These are phyloP conservation scores for Drosophila santomea DNA, from an alignment of 1,140 invertebrate genomes.

Conservation along the genomic window DNA sequence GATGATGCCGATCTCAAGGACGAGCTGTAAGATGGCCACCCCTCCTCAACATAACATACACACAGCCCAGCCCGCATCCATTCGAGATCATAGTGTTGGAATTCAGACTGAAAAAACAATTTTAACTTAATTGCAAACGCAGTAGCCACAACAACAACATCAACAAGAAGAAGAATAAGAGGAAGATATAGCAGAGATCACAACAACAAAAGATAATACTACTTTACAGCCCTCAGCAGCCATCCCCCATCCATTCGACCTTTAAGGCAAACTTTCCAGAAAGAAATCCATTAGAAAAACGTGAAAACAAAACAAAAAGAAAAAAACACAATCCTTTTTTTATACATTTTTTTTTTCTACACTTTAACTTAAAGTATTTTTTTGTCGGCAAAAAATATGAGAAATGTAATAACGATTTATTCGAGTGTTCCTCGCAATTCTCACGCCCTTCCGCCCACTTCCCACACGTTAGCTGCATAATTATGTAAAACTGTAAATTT, in stretches of 20 bases:
- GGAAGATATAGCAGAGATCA: conserved; percentile 22
- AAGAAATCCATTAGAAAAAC: too few species aligned
- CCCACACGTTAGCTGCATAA: conserved; percentile 25
- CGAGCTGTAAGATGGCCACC: conserved; percentile 89
- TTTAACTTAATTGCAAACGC: conserved; percentile 43
- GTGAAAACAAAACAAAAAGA: conserved; percentile 1
- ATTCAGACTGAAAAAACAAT: conserved; percentile 77
- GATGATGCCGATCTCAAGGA: conserved; percentile 92
- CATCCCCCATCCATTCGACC: conserved; percentile 25
- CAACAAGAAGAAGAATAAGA: conserved; percentile 20
- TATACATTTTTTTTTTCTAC: conserved; percentile 26
- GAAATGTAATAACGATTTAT: conserved; percentile 18
- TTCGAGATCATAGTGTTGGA: conserved; percentile 65
- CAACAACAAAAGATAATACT: conserved; percentile 19
- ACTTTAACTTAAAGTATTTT: conserved; percentile 46
- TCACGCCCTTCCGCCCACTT: conserved; percentile 11
- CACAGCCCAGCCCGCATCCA: conserved; percentile 19
- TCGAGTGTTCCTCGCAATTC: conserved; percentile 63
- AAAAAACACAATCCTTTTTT: conserved; percentile 21
- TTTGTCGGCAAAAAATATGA: conserved; percentile 20
- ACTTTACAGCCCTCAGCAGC: conserved; percentile 31
- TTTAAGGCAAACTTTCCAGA: conserved; percentile 26
- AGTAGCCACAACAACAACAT: conserved; percentile 26
- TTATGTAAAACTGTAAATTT: conserved; percentile 70
- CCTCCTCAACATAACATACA: not conserved